Evolutionary conservation across 2,113 vertebrate species (phyloP), one percentile per base, ranked within the genome.

Genomic region (Anhinga anhinga): DNA sequence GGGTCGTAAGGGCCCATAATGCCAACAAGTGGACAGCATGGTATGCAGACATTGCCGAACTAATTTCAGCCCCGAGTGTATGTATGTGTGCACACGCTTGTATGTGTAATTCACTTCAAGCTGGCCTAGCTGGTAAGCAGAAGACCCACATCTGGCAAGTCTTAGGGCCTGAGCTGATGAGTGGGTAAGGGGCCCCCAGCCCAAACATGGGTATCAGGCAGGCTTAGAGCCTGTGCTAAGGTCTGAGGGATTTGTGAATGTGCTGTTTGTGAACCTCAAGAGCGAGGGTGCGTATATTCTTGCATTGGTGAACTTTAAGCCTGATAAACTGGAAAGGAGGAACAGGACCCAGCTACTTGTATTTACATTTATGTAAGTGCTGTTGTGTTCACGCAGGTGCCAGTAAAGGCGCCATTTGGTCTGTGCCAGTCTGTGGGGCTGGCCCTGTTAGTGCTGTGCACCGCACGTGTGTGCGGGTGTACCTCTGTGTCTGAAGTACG

Each of bases 361-460:
- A 18, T 44, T 50, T 44, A n/a, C 0, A 1, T 40, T 47, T 53
- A 15, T 40, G 20, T 1, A 7, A 52, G 23, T 2, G 0, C 27
- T 26, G 13, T 12, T 61, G 14, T 19, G 9, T 32, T 47, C 55
- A 58, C 5, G 11, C 20, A 17, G 44, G 26, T 65, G 78, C 30
- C 12, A 13, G 44, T 18, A 29, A 59, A 52, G 26, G 44, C 2
- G 1, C 16, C 3, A 2, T n/a, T 29, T 47, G 76, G 40, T 29
- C 50, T n/a, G 16, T 0, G 1, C 15, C 40, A 2, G 32, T 11
- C 11, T 8, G 5, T 44, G 38, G 47, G 11, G 53, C 44, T 30
- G 62, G 25, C 23, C 34, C 18, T 21, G 38, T 38, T 18, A 17
- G 21, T 18, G 11, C 13, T 15, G 47, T 25, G n/a, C 9, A 8